phyloP scores from a whole-genome alignment of 2,888 invertebrate species.

The Drosophila cyrtoloma region DNA sequence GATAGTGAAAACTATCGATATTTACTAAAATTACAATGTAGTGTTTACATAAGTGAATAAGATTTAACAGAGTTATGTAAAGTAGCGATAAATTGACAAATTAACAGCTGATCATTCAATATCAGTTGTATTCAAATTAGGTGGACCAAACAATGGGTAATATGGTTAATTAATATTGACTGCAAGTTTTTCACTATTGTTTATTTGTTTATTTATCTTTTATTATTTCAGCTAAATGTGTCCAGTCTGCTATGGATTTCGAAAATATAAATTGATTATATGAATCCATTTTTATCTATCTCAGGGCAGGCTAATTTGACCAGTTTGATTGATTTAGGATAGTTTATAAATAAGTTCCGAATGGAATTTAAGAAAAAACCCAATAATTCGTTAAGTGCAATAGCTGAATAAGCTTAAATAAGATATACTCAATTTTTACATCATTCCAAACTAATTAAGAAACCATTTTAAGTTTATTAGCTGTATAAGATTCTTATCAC shows the following conservation, averaged over 20 bases:
- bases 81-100: too few species aligned
- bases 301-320: neutral
- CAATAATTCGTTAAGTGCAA: neutral
- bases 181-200: neutral
- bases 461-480: neutral
- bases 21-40: too few species aligned
- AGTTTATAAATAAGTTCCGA: neutral
- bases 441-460: too few species aligned
- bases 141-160: too few species aligned
- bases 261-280: neutral
- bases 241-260: neutral
- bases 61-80: too few species aligned
- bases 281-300: neutral
- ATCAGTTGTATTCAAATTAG: too few species aligned
- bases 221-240: neutral
- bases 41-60: too few species aligned
- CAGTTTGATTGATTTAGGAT: neutral
- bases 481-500: rapidly evolving
- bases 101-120: too few species aligned
- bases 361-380: neutral
- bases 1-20: too few species aligned
- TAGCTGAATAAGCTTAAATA: neutral
- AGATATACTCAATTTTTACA: neutral
- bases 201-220: neutral
- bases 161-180: neutral